Conservation (phyloP, 2,113 vertebrate genomes). For the Gallinago undulata region DNA sequence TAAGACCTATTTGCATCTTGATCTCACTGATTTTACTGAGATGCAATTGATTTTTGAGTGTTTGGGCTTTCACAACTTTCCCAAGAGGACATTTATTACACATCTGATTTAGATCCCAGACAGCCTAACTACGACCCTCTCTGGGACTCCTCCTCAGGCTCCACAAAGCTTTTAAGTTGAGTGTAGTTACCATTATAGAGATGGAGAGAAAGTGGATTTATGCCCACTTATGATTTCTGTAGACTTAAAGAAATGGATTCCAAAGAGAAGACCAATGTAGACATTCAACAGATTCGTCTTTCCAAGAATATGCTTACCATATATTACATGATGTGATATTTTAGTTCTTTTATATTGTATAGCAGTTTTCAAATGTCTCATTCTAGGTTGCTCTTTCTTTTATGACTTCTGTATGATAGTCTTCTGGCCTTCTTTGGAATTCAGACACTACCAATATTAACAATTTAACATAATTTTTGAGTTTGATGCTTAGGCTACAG, state of each 20-base stretch:
- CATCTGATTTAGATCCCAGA: not conserved
- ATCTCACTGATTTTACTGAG: not conserved
- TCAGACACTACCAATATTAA: not conserved
- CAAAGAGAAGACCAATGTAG: not conserved
- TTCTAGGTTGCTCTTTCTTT: not conserved
- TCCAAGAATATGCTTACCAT: not conserved
- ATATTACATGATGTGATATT: not conserved
- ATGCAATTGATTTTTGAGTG: not conserved
- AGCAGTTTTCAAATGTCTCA: not conserved
- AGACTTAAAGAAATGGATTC: not conserved
- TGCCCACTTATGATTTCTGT: not conserved
- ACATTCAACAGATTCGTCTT: not conserved
- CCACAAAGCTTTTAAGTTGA: not conserved
- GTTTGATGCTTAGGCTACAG: not conserved
- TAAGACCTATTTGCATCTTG: not conserved
- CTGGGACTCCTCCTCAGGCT: not conserved
- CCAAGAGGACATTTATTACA: not conserved
- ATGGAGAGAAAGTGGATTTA: not conserved
- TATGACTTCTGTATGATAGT: not conserved
- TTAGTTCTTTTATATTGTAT: not conserved
- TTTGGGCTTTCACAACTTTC: not conserved
- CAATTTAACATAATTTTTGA: not conserved
- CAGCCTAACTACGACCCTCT: not conserved
- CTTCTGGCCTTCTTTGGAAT: not conserved
- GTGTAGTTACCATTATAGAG: not conserved